Evolutionary conservation across 2,888 invertebrate genomes (phyloP), one percentile per base, ranked within the genome.

Genomic region (Altica lythri): DNA sequence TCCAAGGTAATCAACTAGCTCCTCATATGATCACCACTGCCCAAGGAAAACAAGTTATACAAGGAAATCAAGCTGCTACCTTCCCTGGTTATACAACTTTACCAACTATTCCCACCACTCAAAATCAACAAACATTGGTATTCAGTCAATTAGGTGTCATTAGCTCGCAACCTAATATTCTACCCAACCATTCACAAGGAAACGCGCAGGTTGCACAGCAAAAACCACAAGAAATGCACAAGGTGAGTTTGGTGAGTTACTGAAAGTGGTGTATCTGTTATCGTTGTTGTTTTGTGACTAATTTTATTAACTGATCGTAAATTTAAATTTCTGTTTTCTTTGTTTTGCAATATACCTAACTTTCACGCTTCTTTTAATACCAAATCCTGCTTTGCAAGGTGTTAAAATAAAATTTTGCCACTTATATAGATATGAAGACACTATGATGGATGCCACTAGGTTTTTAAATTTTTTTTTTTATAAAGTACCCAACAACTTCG

Each of bases 21-120:
- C 90, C 89, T 0, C 92, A 92, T 69, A 92, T 93, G 90, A 77
- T 93, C 30, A 80, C 83, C 4, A 86, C 90, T 0, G 79, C 88
- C 1, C 86, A 88, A 72, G 86, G 86, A 53, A 89, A 89, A 70
- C 86, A 86, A 69, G 86, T 89, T 58, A 74, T 89, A 1, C 85
- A 85, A 70, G 77, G 76, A 16, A 81, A 84, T 58, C 82, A 85
- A 76, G 78, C 83, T 80, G 83, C 81, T 1, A 80, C 83, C 62
- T 89, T 83, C 77, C 86, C 88, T 2, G 88, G 91, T 2, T 92
- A 92, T 72, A 82, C 89, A 48, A 88, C 87, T 12, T 88, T 88
- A 2, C 89, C 88, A 14, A 85, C 89, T 27, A 90, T 89, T 63
- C 83, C 87, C 43, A 86, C 88, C 4, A 86, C 88, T 53, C 88